Percentiles rank a stretch among this genome's conserved stretches.
phyloP scores from a whole-genome alignment of 2,888 invertebrate genomes.

The Monochamus alternatus region DNA sequence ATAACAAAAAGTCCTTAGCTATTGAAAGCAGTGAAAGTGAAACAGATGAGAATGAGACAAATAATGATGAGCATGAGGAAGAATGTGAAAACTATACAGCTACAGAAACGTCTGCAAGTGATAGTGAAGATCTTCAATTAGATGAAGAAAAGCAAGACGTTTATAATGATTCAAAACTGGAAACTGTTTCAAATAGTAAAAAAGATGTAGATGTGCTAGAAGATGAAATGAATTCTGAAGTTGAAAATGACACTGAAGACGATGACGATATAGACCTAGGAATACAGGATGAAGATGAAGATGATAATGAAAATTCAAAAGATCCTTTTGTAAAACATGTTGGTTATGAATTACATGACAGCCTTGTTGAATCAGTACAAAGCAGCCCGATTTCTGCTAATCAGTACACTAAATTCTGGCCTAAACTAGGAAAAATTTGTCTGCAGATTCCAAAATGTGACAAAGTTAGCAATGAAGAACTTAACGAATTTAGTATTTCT shows the following conservation, averaged over 20 bases:
- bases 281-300: slow-evolving; percentile 64
- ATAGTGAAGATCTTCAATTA: not conserved
- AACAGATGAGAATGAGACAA: slow-evolving; percentile 51
- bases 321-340: slow-evolving; percentile 84
- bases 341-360: slow-evolving; percentile 78
- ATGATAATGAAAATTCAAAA: slow-evolving; percentile 56
- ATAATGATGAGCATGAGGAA: slow-evolving; percentile 38
- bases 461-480: slow-evolving; percentile 63
- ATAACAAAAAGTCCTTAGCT: slow-evolving; percentile 57
- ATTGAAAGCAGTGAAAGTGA: slow-evolving; percentile 66
- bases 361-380: slow-evolving; percentile 76
- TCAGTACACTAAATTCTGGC: slow-evolving; percentile 74
- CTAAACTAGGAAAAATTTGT: slow-evolving; percentile 75
- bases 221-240: slow-evolving; percentile 47
- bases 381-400: slow-evolving; percentile 70
- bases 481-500: slow-evolving; percentile 68
- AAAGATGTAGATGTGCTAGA: slow-evolving; percentile 29
- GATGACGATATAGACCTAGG: slow-evolving; percentile 54
- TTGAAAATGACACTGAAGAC: slow-evolving; percentile 54
- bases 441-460: slow-evolving; percentile 75
- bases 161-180: not conserved
- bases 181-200: not conserved
- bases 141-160: slow-evolving; percentile 42
- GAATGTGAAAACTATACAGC: not conserved
- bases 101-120: not conserved